Evolutionary conservation across 1,140 invertebrate species (phyloP).

Genomic region (Muscidifurax raptorellus): DNA sequence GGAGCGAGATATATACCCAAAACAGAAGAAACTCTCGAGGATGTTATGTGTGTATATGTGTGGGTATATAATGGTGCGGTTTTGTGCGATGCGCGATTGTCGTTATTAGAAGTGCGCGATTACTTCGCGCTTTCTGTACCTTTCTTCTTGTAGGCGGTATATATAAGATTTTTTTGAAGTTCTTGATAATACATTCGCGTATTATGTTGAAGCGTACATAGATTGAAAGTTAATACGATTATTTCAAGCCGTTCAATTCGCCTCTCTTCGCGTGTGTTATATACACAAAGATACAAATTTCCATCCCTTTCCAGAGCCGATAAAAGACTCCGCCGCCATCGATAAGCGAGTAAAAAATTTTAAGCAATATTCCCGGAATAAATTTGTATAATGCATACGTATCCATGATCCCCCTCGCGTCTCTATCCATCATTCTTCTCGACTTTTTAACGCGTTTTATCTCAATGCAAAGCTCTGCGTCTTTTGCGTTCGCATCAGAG

Average conservation of each 20-base stretch:
- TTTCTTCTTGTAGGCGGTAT: not conserved
- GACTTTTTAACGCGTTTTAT: conserved; percentile 3
- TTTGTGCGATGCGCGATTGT: not conserved
- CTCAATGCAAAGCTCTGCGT: conserved; percentile 19
- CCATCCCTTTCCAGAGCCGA: not conserved
- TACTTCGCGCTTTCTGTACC: not conserved
- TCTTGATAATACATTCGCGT: no score
- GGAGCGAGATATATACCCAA: not conserved
- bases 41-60: not conserved
- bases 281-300: not conserved
- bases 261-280: no score
- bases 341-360: not conserved
- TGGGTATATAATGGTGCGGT: not conserved
- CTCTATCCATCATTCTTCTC: not conserved
- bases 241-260: no score
- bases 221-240: no score
- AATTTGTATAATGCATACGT: conserved; percentile 37
- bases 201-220: no score
- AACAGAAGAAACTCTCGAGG: conserved; percentile 21
- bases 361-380: conserved; percentile 15
- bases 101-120: conserved; percentile 13
- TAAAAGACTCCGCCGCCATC: conserved; percentile 18
- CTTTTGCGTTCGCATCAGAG: not conserved
- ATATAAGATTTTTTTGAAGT: no score
- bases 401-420: not conserved